Base-by-base conservation (phyloP, 2,113 vertebrate species). In the Bubo blakistoni region DNA sequence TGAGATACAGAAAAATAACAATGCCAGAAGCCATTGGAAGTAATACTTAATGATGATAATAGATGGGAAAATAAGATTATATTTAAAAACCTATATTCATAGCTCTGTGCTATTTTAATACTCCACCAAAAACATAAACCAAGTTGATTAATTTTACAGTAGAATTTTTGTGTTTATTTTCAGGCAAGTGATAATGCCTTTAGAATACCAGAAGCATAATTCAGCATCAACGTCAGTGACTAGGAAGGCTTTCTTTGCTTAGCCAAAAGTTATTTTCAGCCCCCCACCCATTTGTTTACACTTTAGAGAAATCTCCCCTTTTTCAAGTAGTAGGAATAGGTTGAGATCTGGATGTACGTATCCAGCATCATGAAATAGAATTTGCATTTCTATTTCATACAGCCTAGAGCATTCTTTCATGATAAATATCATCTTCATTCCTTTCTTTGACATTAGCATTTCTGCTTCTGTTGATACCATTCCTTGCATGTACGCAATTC, bases 331-430 rank as follows among this genome's bases (percentile, higher is more conserved):
- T 19, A 38, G 49, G 29, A 51, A 18, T 59, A 29, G 6, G 7
- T 25, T 78, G 52, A 81, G 65, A 42, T 95, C 67, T 70, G 58
- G 9, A 51, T 55, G 27, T 46, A 1, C 34, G 3, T 15, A 51
- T 54, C 52, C 57, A 80, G 36, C 21, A 25, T 29, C 40, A 1
- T 20, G 63, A 49, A 70, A 18, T 8, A 55, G 13, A 69, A 82
- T 62, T 78, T 96, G 47, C 69, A 70, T 97, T 97, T 94, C 59
- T 66, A 4, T 88, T 90, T 74, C 49, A 36, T 79, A n/a, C 26
- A 78, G 72, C 80, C 76, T 47, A 51, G 58, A 83, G 63, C 24
- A 52, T 11, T 74, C 42, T 71, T 88, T 47, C 19, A 4, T 76
- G 42, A 81, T 83, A 46, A 90, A 79, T 89, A 92, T 46, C 49